Evolutionary conservation across 2,113 vertebrate species (phyloP), one percentile per base, ranked within the genome.

Genomic region (Podilymbus podiceps): DNA sequence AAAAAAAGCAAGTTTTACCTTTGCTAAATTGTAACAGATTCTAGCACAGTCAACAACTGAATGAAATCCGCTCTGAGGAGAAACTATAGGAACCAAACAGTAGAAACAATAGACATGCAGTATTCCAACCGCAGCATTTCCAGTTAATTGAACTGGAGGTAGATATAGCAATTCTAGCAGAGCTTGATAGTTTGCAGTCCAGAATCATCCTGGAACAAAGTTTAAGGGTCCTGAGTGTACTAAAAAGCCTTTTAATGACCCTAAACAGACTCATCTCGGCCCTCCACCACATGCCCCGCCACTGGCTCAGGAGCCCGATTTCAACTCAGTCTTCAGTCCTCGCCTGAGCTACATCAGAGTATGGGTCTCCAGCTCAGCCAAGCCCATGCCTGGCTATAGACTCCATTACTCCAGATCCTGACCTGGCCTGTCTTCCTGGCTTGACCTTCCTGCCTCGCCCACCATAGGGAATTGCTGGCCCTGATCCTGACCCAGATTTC

Each of bases 201-300:
- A 53, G 72, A 72, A 88, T 24, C 38, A 88, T 19, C n/a, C 24
- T 53, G 44, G 46, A 83, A 72, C 17, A 42, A 86, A 62, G 18
- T 7, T 14, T 16, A 60, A 60, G 24, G 9, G 46, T 63, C 50
- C 44, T 33, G 15, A 56, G 19, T 38, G 35, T 33, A 82, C 31
- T 18, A 63, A 63, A 69, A 76, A 50, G 6, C 6, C 55, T 69
- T 50, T 52, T 20, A 87, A 31, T 18, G 31, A 10, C 12, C 8
- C 30, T 63, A 28, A 75, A 49, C 27, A 44, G 44, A 33, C 25
- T 77, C 13, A 77, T 8, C 11, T 42, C 0, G 2, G 31, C 14
- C 56, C 33, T 53, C 46, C 5, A 49, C 18, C 53, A 60, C 28
- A 25, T 2, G 0, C 8, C 6, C 4, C 6, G 2, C 5, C 33